phyloP scores from a whole-genome alignment of 2,113 vertebrate species.

The Etia nguti region DNA sequence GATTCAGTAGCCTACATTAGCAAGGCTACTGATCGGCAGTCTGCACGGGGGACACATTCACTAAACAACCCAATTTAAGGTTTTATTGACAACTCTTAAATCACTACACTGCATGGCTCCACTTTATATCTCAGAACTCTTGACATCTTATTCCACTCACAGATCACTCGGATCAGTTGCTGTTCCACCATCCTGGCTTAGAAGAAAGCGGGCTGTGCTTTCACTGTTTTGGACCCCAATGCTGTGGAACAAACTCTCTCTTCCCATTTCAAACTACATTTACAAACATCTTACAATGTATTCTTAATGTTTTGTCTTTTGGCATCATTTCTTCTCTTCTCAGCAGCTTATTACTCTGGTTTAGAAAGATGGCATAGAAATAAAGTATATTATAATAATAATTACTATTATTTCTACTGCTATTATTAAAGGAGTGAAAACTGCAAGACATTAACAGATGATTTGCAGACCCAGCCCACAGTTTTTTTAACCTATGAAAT shows the following conservation, averaged over 20 bases:
- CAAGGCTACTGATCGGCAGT: neutral
- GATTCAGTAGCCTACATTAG: neutral
- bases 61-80: neutral
- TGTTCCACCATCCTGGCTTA: neutral
- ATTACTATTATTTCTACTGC: fast-evolving
- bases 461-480: neutral
- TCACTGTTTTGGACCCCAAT: neutral
- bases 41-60: neutral
- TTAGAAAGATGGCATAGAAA: neutral
- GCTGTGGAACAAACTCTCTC: neutral
- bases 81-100: neutral
- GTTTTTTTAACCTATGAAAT: neutral
- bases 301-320: neutral
- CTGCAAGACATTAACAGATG: neutral
- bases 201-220: neutral
- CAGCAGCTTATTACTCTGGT: neutral
- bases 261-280: neutral
- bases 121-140: neutral
- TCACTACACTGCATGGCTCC: neutral
- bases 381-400: neutral
- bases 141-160: neutral
- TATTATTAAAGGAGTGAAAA: neutral
- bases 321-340: neutral
- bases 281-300: neutral
- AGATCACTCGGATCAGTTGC: neutral